These are phyloP conservation scores for Ceriagrion tenellum DNA, from an alignment of 2,888 invertebrate genomes.

Conservation along the genomic window DNA sequence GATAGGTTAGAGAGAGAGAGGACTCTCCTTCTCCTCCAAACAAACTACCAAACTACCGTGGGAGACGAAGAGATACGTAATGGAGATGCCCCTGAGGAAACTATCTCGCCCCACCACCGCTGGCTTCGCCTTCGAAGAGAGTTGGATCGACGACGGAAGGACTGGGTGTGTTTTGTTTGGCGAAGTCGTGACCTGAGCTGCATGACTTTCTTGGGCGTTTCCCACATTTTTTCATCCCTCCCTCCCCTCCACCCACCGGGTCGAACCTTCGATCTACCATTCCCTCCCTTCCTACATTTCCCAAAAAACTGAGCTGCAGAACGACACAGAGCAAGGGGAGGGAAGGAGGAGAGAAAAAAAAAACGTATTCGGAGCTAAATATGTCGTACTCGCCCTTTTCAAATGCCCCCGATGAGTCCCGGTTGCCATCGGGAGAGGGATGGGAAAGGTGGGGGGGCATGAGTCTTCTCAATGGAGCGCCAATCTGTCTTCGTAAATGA, in stretches of 20 bases:
- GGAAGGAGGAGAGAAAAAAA: background rate
- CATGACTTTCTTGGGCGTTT: background rate
- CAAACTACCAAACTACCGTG: constrained; percentile 17
- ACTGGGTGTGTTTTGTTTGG: constrained; percentile 3
- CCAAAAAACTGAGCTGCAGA: too few species aligned
- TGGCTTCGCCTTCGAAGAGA: background rate
- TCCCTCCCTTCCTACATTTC: too few species aligned
- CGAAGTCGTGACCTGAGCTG: background rate
- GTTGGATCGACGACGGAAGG: background rate
- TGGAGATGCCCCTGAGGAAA: constrained; percentile 31
- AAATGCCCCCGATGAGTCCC: constrained; percentile 3
- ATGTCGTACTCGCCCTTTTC: constrained; percentile 1
- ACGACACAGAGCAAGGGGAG: background rate
- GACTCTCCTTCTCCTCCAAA: background rate
- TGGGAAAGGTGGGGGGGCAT: background rate
- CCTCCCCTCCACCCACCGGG: background rate
- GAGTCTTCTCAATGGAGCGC: background rate
- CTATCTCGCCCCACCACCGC: background rate
- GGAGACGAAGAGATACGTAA: background rate
- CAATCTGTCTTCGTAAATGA: constrained; percentile 16
- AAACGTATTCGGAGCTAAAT: constrained; percentile 2
- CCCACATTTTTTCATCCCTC: background rate
- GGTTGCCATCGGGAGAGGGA: background rate
- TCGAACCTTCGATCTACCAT: background rate
- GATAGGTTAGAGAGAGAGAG: background rate